Percentiles rank a stretch among this genome's conserved stretches.
Evolutionary conservation across 2,797 vertebrate genomes (phyloP).

Genomic region (Melanogrammus aeglefinus): DNA sequence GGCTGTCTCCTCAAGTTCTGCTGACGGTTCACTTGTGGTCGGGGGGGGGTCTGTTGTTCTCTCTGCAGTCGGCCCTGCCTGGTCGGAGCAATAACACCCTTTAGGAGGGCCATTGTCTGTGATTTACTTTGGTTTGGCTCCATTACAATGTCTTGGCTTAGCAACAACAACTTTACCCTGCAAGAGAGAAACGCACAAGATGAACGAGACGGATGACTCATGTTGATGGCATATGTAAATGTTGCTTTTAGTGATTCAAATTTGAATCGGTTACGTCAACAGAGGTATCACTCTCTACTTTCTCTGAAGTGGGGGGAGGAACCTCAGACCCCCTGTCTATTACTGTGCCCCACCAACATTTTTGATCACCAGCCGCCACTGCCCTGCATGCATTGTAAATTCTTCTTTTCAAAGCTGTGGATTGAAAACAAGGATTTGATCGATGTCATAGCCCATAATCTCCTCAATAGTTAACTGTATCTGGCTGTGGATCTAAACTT

Average conservation of each 20-base stretch:
- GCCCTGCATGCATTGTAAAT: neutral
- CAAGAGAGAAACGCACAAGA: too few relatives aligned
- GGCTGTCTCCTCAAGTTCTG: constrained; percentile 36
- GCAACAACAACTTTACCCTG: neutral
- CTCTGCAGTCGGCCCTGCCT: constrained; percentile 35
- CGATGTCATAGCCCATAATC: constrained; percentile 13
- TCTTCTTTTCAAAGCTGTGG: constrained; percentile 14
- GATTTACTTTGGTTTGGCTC: neutral
- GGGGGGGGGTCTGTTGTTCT: constrained; percentile 32
- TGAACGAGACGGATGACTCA: neutral
- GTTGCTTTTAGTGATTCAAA: neutral
- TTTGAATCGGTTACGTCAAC: neutral
- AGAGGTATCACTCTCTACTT: neutral
- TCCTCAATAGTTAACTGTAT: neutral
- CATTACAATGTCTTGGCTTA: neutral
- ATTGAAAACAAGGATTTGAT: constrained; percentile 14
- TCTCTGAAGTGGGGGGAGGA: too few relatives aligned
- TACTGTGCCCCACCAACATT: too few relatives aligned
- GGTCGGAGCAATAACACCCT: constrained; percentile 51
- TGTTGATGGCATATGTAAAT: neutral
- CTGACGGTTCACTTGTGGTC: constrained; percentile 45
- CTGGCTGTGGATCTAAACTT: constrained; percentile 11
- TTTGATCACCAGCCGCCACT: too few relatives aligned
- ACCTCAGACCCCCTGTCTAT: too few relatives aligned
- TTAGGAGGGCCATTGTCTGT: neutral